Evolutionary conservation across 2,888 invertebrate genomes (phyloP), one percentile per base, ranked within the genome.

Genomic region (Nephrotoma guestfalica): DNA sequence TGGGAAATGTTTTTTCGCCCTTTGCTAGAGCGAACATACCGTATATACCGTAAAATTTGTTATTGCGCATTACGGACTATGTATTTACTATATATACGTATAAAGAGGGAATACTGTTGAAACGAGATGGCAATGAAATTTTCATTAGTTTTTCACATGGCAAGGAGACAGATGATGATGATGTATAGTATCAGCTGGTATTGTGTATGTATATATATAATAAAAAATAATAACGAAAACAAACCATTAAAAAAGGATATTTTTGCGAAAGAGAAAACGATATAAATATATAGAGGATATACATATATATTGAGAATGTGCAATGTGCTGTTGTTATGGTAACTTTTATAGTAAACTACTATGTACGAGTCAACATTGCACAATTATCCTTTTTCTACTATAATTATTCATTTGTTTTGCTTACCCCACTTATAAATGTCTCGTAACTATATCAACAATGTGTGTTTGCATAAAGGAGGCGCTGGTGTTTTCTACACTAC

Each of bases 221-320:
- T 45, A 86, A 86, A 45, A 47, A 86, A 86, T 86, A 86, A 86
- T 86, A 86, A 86, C 47, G 45, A 86, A 86, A 86, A 86, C 86
- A 86, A 86, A 86, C 86, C 43, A 86, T 86, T 47, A 71, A 71
- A 71, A 71, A 71, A 30, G 71, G 71, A 71, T 71, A 71, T 71
- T 71, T 71, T 71, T 84, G 3, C 41, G 11, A 42, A 41, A 41
- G 13, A 41, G n/a, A 41, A n/a, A 41, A 41, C 13, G 42, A 41
- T 47, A n/a, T 47, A n/a, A 13, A n/a, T 13, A 47, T 47, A 47
- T 9, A 4, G 41, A 84, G n/a, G 13, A 83, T 83, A 83, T 40
- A 83, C 11, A 2, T 30, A 42, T 47, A 47, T 84, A 84, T 15
- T 41, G 84, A 41, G 41, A 84, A 42, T 42, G 84, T 41, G 42